Evolutionary conservation across 2,888 invertebrate species (phyloP), one percentile per base, ranked within the genome.

Genomic region (Sericinus montela): DNA sequence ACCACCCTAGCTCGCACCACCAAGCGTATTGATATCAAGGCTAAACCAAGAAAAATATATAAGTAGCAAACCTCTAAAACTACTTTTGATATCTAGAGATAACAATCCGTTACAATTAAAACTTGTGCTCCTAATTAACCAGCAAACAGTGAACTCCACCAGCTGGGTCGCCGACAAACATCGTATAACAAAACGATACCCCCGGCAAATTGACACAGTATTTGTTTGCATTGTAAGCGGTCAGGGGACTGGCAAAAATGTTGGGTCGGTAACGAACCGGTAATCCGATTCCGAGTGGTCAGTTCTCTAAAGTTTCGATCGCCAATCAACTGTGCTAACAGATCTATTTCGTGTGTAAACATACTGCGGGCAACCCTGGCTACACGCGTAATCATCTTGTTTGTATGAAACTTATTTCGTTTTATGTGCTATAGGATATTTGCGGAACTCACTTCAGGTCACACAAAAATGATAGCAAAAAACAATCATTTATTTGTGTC

Each of bases 221-320:
- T 73, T 69, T 80, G 79, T 76, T 73, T 77, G 69, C 69, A 59
- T 72, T 78, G 79, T 76, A 77, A 76, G 79, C 72, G 79, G 80
- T 78, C 75, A 65, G 67, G 57, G 72, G 80, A 80, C 79, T 71
- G 81, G 69, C 75, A 80, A 80, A 81, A 83, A 81, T 80, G 67
- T 68, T 57, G 66, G 63, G 67, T 66, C 62, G 58, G 75, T 80
- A 82, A 82, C 82, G 81, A 82, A 81, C 75, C 73, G 16, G 81
- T 81, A 81, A 84, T 82, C 81, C 75, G 81, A 84, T 83, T 79
- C 77, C 69, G 69, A 77, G 75, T 71, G 82, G 83, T 82, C 83
- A 83, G 77, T 80, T 74, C 69, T 74, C 65, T 71, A 78, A 81
- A 82, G 77, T 81, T 82, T 73, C 80, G 77, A 84, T 84, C 77